phyloP scores from a whole-genome alignment of 2,113 vertebrate species.

The Archilochus colubris region DNA sequence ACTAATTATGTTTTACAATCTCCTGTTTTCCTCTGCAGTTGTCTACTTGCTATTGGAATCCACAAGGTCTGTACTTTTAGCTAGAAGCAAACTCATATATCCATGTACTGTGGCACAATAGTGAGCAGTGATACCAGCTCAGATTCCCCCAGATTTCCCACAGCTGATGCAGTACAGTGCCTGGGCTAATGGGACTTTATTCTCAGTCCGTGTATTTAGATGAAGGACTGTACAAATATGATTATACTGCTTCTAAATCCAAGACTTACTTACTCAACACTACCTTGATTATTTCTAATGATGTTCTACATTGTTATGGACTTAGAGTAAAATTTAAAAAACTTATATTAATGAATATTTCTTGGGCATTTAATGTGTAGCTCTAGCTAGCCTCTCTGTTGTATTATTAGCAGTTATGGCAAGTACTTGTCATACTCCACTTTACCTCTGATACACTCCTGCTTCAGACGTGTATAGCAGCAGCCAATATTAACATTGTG shows the following conservation, averaged over 20 bases:
- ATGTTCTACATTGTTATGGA: background rate
- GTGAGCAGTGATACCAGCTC: background rate
- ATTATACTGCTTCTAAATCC: background rate
- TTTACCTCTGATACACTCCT: background rate
- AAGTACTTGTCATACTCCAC: background rate
- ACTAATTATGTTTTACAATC: background rate
- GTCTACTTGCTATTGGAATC: background rate
- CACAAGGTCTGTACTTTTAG: background rate
- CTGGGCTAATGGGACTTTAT: background rate
- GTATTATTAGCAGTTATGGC: background rate
- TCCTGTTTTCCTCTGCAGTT: background rate
- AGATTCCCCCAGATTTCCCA: background rate
- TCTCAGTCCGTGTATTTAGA: background rate
- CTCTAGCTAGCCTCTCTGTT: background rate
- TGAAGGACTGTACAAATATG: background rate
- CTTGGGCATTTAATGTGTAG: background rate
- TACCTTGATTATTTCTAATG: background rate
- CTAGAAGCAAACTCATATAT: background rate
- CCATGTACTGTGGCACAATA: background rate
- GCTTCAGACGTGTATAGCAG: background rate
- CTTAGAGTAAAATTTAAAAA: background rate
- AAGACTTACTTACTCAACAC: background rate
- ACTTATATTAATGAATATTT: background rate
- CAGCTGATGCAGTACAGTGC: background rate
- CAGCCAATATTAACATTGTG: background rate